Base-by-base conservation (phyloP, 2,113 vertebrate genomes). In the Pomatostomus ruficeps region DNA sequence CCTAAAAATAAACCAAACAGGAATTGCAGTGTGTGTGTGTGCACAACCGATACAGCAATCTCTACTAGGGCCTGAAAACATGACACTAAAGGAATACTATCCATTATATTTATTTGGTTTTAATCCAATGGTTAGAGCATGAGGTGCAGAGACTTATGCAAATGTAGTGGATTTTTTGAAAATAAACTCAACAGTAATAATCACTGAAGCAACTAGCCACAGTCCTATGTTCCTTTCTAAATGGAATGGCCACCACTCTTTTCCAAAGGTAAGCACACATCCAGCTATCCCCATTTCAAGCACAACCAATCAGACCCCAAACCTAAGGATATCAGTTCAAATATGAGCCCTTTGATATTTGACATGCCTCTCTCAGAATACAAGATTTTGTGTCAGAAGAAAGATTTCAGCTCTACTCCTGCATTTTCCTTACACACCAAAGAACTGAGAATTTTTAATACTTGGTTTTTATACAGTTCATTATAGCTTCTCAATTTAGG, bases 1-100 rank as follows among this genome's bases (percentile, higher is more conserved):
- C 29, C 91, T 89, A 89, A 93, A 95, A 95, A 95, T 89, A 96
- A 83, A 88, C 62, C 81, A 58, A 61, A 33, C 0, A 42, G 40
- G 46, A 89, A 65, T 10, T 45, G 54, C 70, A 76, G 35, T 4
- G 29, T 33, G 51, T n/a, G 46, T 38, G 43, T 49, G 25, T 54
- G 43, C 31, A 33, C 36, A 80, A 20, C 36, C 84, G 28, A 55
- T 28, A 24, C 3, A 58, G 19, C 28, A 25, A 55, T 24, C 46
- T 61, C 31, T 3, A 16, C 68, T 0, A 77, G 40, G 18, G 35
- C 12, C 91, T 77, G 70, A 71, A 77, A 28, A 88, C 40, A 5
- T 4, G 8, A 40, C 31, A 43, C 9, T 28, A 40, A 52, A 36
- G 29, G 36, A 84, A 71, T 40, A 68, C 6, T 61, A 14, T 42